These are phyloP conservation scores for Poeciliopsis retropinna DNA, from an alignment of 2,113 vertebrate species.

Conservation along the genomic window DNA sequence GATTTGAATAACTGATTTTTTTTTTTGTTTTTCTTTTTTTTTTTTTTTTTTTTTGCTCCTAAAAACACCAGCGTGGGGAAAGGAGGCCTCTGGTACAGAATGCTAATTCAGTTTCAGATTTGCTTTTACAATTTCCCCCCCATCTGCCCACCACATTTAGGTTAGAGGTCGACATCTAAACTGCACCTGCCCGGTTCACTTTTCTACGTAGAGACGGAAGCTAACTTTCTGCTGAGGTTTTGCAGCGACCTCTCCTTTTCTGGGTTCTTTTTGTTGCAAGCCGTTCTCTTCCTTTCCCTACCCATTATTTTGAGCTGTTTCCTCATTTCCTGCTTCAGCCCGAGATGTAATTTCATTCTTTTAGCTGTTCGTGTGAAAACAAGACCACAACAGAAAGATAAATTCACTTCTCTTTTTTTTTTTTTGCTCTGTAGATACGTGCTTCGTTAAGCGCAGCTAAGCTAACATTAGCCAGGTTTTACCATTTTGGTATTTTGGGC, in stretches of 20 bases:
- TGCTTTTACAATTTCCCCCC: too few species aligned
- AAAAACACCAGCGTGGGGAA: too few species aligned
- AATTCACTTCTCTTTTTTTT: neutral
- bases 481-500: too few species aligned
- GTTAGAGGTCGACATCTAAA: too few species aligned
- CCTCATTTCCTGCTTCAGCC: too few species aligned
- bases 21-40: accelerated
- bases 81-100: too few species aligned
- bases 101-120: too few species aligned
- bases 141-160: too few species aligned
- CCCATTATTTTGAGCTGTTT: neutral
- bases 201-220: too few species aligned
- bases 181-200: too few species aligned
- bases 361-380: neutral
- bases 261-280: neutral
- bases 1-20: constrained; percentile 7
- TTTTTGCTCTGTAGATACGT: neutral
- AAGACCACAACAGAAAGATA: neutral
- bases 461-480: neutral
- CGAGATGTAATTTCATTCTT: neutral
- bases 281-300: neutral
- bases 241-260: neutral
- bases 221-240: neutral
- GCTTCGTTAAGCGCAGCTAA: neutral
- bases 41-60: neutral